Evolutionary conservation across 35 echinoderm and acorn worm genomes (phyloP).

Genomic region (Heliocidaris erythrogramma): DNA sequence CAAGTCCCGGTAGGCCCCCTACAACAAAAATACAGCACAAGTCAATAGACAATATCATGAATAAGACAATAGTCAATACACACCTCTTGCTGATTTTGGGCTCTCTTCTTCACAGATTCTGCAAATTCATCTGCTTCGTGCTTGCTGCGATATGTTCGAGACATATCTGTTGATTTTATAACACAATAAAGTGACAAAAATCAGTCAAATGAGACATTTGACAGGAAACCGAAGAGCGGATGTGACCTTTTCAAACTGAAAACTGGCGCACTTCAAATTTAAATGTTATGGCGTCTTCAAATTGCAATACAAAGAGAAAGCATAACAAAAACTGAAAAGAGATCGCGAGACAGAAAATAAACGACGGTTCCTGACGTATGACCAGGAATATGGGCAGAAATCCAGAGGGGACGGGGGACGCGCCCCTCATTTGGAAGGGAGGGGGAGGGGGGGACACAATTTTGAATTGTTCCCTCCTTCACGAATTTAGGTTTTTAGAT

Average conservation of each 20-base stretch:
- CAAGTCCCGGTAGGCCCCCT: too few relatives aligned
- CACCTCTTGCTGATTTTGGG: slow-evolving; percentile 60
- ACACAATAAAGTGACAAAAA: not conserved
- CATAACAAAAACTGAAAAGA: not conserved
- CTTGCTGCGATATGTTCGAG: slow-evolving; percentile 56
- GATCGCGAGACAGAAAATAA: too few relatives aligned
- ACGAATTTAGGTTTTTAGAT: too few relatives aligned
- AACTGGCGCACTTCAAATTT: not conserved
- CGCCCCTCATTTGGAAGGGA: not conserved
- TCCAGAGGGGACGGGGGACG: too few relatives aligned
- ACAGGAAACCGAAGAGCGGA: not conserved
- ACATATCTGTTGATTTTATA: slow-evolving; percentile 39
- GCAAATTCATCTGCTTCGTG: slow-evolving; percentile 61
- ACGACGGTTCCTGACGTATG: not conserved
- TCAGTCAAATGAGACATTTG: not conserved
- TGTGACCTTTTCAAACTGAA: not conserved
- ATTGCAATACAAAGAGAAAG: not conserved
- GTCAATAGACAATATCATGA: too few relatives aligned
- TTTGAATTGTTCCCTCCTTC: too few relatives aligned
- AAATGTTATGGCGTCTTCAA: not conserved
- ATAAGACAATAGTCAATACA: too few relatives aligned
- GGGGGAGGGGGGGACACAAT: too few relatives aligned
- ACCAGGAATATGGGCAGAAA: too few relatives aligned
- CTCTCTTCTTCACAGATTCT: slow-evolving; percentile 56
- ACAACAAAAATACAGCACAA: too few relatives aligned